These are phyloP conservation scores for Phrixothrix hirtus DNA, from an alignment of 2,888 invertebrate species.

Conservation along the genomic window DNA sequence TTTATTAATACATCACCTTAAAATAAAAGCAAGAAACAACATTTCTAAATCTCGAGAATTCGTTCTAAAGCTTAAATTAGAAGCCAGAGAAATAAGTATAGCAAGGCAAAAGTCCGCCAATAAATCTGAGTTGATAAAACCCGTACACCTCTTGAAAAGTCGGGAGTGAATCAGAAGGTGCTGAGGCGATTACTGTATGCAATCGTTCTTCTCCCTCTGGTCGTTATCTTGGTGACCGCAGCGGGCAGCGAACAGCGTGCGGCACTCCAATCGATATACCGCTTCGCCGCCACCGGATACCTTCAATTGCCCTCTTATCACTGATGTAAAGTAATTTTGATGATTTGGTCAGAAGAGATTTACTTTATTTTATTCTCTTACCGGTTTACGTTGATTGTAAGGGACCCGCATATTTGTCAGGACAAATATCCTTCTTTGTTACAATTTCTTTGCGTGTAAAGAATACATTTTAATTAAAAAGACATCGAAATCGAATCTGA, in stretches of 20 bases:
- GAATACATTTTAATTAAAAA: too few species aligned
- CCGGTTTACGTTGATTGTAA: background rate
- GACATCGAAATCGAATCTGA: too few species aligned
- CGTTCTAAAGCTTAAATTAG: constrained; percentile 22
- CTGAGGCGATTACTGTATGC: constrained; percentile 39
- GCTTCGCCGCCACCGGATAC: constrained; percentile 35
- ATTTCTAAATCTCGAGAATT: constrained; percentile 10
- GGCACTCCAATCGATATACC: constrained; percentile 37
- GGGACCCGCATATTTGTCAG: background rate
- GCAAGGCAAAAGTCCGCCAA: constrained; percentile 22
- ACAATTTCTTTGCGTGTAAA: too few species aligned
- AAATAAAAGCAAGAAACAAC: constrained; percentile 4
- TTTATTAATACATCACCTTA: constrained; percentile 4
- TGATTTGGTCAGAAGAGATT: constrained; percentile 20
- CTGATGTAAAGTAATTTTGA: constrained; percentile 29
- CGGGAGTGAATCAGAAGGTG: constrained; percentile 34
- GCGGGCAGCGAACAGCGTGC: constrained; percentile 34
- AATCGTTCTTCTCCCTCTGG: constrained; percentile 37
- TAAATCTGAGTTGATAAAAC: constrained; percentile 32
- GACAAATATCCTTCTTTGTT: too few species aligned
- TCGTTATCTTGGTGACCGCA: constrained; percentile 38
- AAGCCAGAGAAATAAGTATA: constrained; percentile 22
- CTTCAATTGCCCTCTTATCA: constrained; percentile 38
- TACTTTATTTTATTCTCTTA: constrained; percentile 1
- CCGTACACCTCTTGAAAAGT: constrained; percentile 30